Percentiles rank a stretch among this genome's conserved stretches.
These are phyloP conservation scores for Nematostella vectensis DNA, from an alignment of 92 coral and sea anemone species.

Conservation along the genomic window DNA sequence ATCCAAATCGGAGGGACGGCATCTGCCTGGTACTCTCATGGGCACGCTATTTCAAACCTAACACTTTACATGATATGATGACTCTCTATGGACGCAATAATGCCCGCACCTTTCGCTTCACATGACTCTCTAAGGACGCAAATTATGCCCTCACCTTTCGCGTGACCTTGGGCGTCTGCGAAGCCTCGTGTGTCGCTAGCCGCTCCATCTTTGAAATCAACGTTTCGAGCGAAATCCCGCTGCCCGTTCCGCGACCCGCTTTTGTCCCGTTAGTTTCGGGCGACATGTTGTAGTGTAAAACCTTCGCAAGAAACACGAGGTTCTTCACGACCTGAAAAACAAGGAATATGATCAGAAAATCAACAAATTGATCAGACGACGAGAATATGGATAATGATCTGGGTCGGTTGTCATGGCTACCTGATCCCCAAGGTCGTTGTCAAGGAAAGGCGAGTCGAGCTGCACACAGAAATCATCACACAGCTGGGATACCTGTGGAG, in stretches of 20 bases:
- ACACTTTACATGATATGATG: too few relatives aligned
- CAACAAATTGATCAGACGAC: neutral
- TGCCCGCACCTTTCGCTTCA: too few relatives aligned
- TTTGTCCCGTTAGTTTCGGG: too few relatives aligned
- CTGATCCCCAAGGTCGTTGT: constrained; percentile 86
- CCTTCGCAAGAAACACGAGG: constrained; percentile 70
- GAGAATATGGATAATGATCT: too few relatives aligned
- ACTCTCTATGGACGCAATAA: too few relatives aligned
- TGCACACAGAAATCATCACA: constrained; percentile 61
- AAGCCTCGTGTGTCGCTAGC: constrained; percentile 74
- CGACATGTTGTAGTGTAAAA: constrained; percentile 15
- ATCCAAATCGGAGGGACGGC: too few relatives aligned
- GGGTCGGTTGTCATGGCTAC: too few relatives aligned
- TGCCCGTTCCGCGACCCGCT: constrained; percentile 4
- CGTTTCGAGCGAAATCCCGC: constrained; percentile 31
- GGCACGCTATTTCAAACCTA: too few relatives aligned
- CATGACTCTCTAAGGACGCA: too few relatives aligned
- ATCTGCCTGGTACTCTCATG: too few relatives aligned
- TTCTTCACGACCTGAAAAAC: constrained; percentile 74
- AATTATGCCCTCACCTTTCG: constrained; percentile 87
- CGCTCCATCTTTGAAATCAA: constrained; percentile 52
- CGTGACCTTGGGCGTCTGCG: constrained; percentile 75
- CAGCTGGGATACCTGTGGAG: constrained; percentile 46
- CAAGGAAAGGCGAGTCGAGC: constrained; percentile 58
- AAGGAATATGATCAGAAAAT: neutral